These are phyloP conservation scores for Brachystomella parvula DNA, from an alignment of 1,140 invertebrate species.

Conservation along the genomic window DNA sequence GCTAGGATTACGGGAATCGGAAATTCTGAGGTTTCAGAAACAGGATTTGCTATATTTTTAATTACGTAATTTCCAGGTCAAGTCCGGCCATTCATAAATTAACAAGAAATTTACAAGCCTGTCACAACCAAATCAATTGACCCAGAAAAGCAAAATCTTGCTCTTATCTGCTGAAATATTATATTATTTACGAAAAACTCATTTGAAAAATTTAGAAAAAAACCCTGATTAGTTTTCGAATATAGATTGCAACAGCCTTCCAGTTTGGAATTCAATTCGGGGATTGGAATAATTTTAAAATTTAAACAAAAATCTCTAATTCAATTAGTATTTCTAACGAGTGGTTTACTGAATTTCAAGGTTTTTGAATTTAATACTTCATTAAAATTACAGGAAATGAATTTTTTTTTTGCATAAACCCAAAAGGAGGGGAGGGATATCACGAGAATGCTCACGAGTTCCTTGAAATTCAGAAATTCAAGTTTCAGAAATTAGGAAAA, in stretches of 20 bases:
- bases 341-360: background rate
- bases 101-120: background rate
- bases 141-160: background rate
- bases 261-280: too few species aligned
- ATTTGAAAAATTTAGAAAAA: background rate
- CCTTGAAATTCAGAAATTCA: background rate
- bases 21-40: background rate
- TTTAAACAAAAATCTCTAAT: background rate
- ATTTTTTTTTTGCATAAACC: background rate
- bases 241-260: background rate
- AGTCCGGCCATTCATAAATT: conserved; percentile 20
- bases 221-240: background rate
- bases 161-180: too few species aligned
- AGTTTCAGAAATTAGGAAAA: background rate
- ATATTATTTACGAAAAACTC: too few species aligned
- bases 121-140: background rate
- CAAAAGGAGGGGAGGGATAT: background rate
- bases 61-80: conserved; percentile 37
- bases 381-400: background rate
- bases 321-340: background rate
- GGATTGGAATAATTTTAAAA: too few species aligned
- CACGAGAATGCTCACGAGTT: background rate
- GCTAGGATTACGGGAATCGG: conserved; percentile 27
- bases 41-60: conserved; percentile 14
- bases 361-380: background rate